phyloP scores from a whole-genome alignment of 2,113 vertebrate species.

The Pseudonaja textilis region DNA sequence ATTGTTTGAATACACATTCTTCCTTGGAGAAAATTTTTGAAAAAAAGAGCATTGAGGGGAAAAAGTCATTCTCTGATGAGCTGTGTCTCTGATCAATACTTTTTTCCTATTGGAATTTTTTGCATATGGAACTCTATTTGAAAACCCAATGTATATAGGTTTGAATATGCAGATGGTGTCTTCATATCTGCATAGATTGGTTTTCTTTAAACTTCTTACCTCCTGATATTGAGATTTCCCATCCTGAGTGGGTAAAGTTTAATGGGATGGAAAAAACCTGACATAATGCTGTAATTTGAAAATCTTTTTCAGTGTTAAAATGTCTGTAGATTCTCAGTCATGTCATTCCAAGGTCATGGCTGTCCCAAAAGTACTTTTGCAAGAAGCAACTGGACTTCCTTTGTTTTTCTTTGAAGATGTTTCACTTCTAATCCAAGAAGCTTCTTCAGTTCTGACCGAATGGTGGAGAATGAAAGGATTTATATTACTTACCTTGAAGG shows the following conservation, averaged over 20 bases:
- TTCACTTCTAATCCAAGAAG: not conserved
- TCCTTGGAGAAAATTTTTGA: not conserved
- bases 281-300: not conserved
- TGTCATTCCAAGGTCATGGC: not conserved
- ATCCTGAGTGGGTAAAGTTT: not conserved
- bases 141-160: not conserved
- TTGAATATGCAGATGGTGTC: not conserved
- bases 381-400: not conserved
- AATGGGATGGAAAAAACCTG: not conserved
- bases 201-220: not conserved
- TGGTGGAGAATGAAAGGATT: not conserved
- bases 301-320: not conserved
- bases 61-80: not conserved
- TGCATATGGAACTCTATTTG: not conserved
- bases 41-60: not conserved
- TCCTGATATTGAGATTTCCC: not conserved
- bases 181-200: not conserved
- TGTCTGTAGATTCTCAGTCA: not conserved
- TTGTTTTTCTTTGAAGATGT: not conserved
- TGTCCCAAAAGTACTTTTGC: not conserved
- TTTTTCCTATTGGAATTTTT: not conserved
- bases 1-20: not conserved
- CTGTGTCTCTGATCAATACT: not conserved
- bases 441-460: not conserved
- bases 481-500: not conserved